Evolutionary conservation across 2,113 vertebrate species (phyloP).

Genomic region (Entomyzon cyanotis): DNA sequence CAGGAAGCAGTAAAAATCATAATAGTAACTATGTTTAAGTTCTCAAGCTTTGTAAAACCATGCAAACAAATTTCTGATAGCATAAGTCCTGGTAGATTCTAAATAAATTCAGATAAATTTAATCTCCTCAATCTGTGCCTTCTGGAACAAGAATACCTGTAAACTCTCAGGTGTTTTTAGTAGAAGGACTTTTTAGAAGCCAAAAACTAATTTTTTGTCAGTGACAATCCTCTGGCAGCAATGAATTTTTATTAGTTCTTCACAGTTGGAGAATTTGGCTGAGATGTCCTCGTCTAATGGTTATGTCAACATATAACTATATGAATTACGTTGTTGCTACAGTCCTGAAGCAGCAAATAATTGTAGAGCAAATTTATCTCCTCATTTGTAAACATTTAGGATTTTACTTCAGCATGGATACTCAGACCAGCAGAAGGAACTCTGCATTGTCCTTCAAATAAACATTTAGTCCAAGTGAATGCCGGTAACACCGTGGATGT

Average conservation of each 20-base stretch:
- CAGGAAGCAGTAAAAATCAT: constrained; percentile 52
- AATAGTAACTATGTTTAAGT: constrained; percentile 30
- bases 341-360: background rate
- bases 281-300: background rate
- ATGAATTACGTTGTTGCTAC: background rate
- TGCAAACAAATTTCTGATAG: background rate
- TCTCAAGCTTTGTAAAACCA: constrained; percentile 13
- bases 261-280: background rate
- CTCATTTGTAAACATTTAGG: background rate
- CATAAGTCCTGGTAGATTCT: background rate
- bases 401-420: background rate
- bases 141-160: background rate
- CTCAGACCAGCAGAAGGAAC: background rate
- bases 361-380: background rate
- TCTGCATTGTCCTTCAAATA: background rate
- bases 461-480: background rate
- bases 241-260: background rate
- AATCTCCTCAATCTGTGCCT: background rate
- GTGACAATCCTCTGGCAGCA: background rate
- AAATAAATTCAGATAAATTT: background rate
- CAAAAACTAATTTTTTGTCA: background rate
- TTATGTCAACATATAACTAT: background rate
- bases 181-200: background rate
- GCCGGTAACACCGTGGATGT: background rate
- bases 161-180: background rate